Base-by-base conservation (phyloP, 2,113 vertebrate genomes). In the Phaetusa simplex region DNA sequence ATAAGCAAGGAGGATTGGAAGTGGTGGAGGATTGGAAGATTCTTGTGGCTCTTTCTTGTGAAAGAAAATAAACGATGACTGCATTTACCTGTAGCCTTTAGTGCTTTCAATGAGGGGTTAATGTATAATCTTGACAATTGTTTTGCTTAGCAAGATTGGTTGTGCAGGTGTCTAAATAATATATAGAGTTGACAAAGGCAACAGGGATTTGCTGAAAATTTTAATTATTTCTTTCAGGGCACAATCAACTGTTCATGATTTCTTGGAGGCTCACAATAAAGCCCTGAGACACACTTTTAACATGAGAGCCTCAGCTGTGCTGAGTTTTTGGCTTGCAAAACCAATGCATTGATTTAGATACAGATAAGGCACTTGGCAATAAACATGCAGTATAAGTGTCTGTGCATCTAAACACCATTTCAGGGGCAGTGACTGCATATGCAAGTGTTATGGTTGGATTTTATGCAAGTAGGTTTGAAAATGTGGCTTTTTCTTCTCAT, bases 391-490 rank as follows among this genome's bases (percentile, higher is more conserved):
- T 93, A 3, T 81, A 71, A 85, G 30, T 85, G 36, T 91, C 67
- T 91, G 65, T 91, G 74, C 53, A 67, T 95, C 55, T 42, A 93
- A 67, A 85, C 83, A 56, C 76, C 36, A 40, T 86, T 96, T 84
- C 53, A 83, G 66, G 56, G 83, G 61, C 34, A 42, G 24, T 91
- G 80, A 72, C 49, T 93, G 11, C 72, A 11, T 78, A 69, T 95
- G 59, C 52, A 94, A 72, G 65, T 65, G 81, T 90, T 80, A 67
- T 52, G 72, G 64, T 67, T 93, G 40, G 29, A 7, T 32, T 94
- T 92, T 92, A 89, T 86, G 53, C 55, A 91, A 95, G 72, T 21
- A 71, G 49, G 40, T 87, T 95, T 93, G 74, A 91, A 95, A 94
- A 93, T 24, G n/a, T 65, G 71, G 18, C 66, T 81, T 87, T 91